Conservation (phyloP, 2,113 vertebrate genomes). For the Sturnus vulgaris region DNA sequence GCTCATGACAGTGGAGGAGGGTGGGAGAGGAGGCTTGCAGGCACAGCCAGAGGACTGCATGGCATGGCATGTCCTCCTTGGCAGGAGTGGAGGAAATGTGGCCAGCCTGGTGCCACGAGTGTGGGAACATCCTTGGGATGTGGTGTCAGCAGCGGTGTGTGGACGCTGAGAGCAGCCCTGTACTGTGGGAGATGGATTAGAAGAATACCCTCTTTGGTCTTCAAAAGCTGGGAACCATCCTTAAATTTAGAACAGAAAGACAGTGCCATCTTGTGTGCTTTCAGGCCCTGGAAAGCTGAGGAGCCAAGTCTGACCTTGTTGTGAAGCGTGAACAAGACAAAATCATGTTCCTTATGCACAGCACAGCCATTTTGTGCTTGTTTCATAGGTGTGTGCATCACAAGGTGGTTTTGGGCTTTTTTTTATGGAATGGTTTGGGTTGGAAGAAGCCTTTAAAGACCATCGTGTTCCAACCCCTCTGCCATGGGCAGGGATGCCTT, state of each 20-base stretch:
- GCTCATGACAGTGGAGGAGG: background rate
- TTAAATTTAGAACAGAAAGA: background rate
- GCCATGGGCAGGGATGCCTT: background rate
- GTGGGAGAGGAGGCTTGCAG: background rate
- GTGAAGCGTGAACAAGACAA: background rate
- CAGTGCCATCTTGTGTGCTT: background rate
- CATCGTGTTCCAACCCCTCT: background rate
- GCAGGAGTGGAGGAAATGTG: background rate
- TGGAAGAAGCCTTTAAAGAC: background rate
- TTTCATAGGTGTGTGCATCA: background rate
- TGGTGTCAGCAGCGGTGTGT: rapidly evolving
- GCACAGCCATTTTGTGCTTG: background rate
- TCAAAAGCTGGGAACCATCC: background rate
- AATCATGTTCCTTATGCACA: background rate
- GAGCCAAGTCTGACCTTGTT: background rate
- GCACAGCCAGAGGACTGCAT: background rate
- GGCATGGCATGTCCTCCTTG: background rate
- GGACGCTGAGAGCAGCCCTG: background rate
- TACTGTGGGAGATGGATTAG: background rate
- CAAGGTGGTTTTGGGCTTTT: background rate
- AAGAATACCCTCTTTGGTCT: background rate
- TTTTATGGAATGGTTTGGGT: background rate
- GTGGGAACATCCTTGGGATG: rapidly evolving
- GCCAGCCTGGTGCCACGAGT: rapidly evolving
- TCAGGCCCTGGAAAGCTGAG: background rate